Base-by-base conservation (phyloP, 2,888 invertebrate genomes). In the Sphaeridia pumilis region DNA sequence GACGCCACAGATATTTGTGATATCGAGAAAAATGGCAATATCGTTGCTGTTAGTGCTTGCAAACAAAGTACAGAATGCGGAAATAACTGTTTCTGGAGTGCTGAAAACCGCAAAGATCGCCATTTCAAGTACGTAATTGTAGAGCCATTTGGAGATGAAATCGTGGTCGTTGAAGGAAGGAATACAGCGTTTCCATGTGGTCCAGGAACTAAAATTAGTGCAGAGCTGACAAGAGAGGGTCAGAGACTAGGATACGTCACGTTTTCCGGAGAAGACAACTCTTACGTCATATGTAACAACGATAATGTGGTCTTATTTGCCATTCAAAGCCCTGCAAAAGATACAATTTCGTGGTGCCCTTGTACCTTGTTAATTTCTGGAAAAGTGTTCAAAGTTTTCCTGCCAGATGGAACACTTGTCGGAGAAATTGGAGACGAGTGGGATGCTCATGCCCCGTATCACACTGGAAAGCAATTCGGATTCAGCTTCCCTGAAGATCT, bases 91-190 rank as follows among this genome's bases (percentile, higher is more conserved):
- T 52, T 26, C 41, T 35, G 34, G n/a, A 25, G 41, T 12, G 1
- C 22, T 10, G 46, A 46, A 1, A 46, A 46, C 7, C 36, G 52
- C 27, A 22, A 36, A 1, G 46, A 45, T 25, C 34, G 46, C 7
- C 52, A 52, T 27, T 52, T 52, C 26, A n/a, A 52, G n/a, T 52
- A 52, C 20, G 36, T 12, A 17, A 36, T 52, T 25, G 52, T 52
- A 17, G 52, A 52, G 21, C 52, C 52, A 14, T 52, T 52, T 38
- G 52, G 52, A 21, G 52, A 52, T 12, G 52, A 52, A 14, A 46
- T 52, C 7, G 38, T 52, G 14, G 46, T 46, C 4, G 27, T 52
- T n/a, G 26, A 46, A 38, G 52, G 52, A 21, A 20, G 36, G n/a
- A 25, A 52, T 14, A 41, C 17, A n/a, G 12, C 52, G 25, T 26